Evolutionary conservation across 2,888 invertebrate species (phyloP).

Genomic region (Glyphotaelius pellucidus): DNA sequence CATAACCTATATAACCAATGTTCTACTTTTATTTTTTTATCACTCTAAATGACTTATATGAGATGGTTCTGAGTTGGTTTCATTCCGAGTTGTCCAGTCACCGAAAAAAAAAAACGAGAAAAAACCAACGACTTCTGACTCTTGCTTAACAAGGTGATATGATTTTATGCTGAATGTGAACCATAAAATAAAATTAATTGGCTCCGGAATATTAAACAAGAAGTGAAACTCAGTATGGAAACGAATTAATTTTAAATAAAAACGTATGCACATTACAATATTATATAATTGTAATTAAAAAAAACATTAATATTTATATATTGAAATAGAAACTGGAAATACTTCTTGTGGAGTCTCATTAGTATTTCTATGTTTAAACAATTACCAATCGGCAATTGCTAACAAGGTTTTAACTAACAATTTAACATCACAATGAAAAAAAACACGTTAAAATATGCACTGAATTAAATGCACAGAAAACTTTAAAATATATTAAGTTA

Average conservation of each 20-base stretch:
- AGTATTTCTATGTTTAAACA: neutral
- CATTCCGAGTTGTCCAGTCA: too few species aligned
- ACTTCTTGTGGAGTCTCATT: neutral
- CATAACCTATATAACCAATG: too few species aligned
- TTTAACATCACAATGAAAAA: neutral
- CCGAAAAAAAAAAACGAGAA: too few species aligned
- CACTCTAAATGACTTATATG: too few species aligned
- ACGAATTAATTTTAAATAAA: slow-evolving; percentile 29
- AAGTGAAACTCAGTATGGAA: slow-evolving; percentile 17
- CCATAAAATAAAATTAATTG: slow-evolving; percentile 18
- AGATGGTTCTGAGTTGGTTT: too few species aligned
- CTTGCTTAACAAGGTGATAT: neutral
- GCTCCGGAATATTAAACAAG: slow-evolving; percentile 37
- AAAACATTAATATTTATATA: neutral
- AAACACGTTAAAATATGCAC: too few species aligned
- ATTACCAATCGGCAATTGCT: neutral
- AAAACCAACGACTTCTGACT: neutral
- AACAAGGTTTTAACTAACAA: neutral
- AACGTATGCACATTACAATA: neutral
- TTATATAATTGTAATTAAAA: slow-evolving; percentile 30
- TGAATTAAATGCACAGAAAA: too few species aligned
- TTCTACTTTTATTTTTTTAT: too few species aligned
- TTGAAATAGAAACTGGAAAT: slow-evolving; percentile 15
- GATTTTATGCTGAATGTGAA: neutral
- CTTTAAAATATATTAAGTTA: too few species aligned